Base-by-base conservation (phyloP, 2,113 vertebrate genomes). In the Oreochromis aureus region DNA sequence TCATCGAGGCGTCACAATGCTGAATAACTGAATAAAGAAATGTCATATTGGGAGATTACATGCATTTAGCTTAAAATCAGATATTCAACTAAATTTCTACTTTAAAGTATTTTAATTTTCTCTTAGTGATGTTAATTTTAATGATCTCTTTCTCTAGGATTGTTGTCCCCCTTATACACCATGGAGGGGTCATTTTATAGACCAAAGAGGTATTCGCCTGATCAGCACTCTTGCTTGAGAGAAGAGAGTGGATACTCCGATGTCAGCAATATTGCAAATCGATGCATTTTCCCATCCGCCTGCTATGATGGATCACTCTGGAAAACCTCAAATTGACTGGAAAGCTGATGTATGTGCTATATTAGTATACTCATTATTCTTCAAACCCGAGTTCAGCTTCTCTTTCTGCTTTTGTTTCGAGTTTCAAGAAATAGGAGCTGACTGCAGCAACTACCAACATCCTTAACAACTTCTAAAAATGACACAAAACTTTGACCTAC, bases 241-340 rank as follows among this genome's bases (percentile, higher is more conserved):
- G 44, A 32, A 51, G 48, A 85, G 15, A n/a, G 56, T 48, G 51
- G 9, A 36, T 61, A 27, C 34, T 53, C 5, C 3, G 2, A 15
- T 51, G 53, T 93, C 90, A 89, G 83, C 82, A 87, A 88, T 89
- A 91, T 85, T 78, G 86, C 83, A 86, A 92, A 93, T 92, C 87
- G 0, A 92, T 89, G 58, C n/a, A 30, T 69, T 81, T n/a, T 76
- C n/a, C 66, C 6, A 3, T 61, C 34, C 2, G 5, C 24, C 32
- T n/a, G 19, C 82, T 56, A 39, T 87, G 86, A 91, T 89, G 41
- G 56, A 92, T 93, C 34, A 61, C 87, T 71, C 78, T 13, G 61
- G 32, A 10, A 39, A 78, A 84, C 24, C 10, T 88, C 78, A 89
- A 36, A 80, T 58, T 51, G 46, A 91, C 71, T 82, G 41, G 54